Evolutionary conservation across 1,140 invertebrate genomes (phyloP).

Genomic region (Sinella curviseta): DNA sequence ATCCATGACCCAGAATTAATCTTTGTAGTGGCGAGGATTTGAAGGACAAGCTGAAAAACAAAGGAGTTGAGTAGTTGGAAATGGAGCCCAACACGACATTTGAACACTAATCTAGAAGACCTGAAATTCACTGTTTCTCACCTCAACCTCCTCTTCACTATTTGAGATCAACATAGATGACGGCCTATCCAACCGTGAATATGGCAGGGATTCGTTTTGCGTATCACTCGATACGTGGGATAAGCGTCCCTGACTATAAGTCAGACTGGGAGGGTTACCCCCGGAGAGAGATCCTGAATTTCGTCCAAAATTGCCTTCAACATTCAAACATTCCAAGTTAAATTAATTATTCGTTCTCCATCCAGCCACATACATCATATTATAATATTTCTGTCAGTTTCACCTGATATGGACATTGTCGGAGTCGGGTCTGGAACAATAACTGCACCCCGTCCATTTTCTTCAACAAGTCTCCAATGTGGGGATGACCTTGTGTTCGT

Average conservation of each 20-base stretch:
- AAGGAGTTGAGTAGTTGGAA: too few relatives aligned
- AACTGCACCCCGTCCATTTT: conserved; percentile 66
- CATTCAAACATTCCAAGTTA: not conserved
- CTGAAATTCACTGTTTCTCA: too few relatives aligned
- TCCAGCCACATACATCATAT: not conserved
- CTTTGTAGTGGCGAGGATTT: conserved; percentile 53
- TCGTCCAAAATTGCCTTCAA: not conserved
- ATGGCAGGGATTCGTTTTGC: conserved; percentile 15
- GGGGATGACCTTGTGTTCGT: conserved; percentile 68
- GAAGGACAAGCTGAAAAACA: conserved; percentile 48
- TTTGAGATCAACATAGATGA: conserved; percentile 3
- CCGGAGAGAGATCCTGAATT: not conserved
- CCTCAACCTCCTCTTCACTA: conserved; percentile 44
- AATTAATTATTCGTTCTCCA: too few relatives aligned
- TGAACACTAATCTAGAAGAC: too few relatives aligned
- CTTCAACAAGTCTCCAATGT: conserved; percentile 71
- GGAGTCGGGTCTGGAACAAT: conserved; percentile 57
- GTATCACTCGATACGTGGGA: conserved; percentile 23
- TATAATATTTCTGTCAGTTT: not conserved
- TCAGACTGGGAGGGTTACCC: not conserved
- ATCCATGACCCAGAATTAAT: conserved; percentile 42
- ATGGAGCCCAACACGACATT: too few relatives aligned
- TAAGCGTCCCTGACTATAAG: not conserved
- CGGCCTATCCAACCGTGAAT: conserved; percentile 2
- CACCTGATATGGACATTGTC: conserved; percentile 18